phyloP scores from a whole-genome alignment of 35 echinoderm and acorn worm genomes.

The Eucidaris tribuloides region DNA sequence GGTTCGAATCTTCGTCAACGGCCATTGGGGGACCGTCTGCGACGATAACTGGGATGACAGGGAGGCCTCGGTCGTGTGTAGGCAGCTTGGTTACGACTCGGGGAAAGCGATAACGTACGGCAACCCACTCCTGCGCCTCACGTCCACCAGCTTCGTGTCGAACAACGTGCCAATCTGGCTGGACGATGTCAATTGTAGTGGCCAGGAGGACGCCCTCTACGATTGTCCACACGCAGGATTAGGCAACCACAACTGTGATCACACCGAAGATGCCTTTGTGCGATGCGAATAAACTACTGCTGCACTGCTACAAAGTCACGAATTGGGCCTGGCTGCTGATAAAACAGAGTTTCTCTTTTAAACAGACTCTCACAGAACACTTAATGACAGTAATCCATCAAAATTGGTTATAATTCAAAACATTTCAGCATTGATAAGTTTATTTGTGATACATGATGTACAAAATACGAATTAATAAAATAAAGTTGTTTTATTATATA shows the following conservation, averaged over 20 bases:
- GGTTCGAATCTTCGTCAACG: conserved; percentile 36
- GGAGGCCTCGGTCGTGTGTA: conserved; percentile 20
- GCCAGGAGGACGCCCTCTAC: conserved; percentile 49
- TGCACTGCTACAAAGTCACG: no score
- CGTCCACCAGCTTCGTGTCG: not conserved
- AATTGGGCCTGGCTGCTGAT: no score
- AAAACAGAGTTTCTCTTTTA: no score
- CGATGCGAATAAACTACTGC: conserved; percentile 13
- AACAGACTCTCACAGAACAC: no score
- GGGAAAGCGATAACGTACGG: not conserved
- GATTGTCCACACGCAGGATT: conserved; percentile 58
- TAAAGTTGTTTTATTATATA: no score
- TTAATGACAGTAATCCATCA: no score
- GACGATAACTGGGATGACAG: conserved; percentile 46
- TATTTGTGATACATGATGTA: no score
- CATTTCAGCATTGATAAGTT: no score
- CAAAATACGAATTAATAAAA: no score
- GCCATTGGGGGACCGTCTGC: conserved; percentile 35
- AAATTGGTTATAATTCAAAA: no score
- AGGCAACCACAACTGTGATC: conserved; percentile 65
- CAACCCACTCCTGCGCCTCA: not conserved
- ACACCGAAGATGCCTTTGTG: conserved; percentile 65
- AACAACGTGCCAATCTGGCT: conserved; percentile 42
- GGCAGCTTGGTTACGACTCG: conserved; percentile 18
- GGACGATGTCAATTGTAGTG: conserved; percentile 63